Evolutionary conservation across 2,888 invertebrate genomes (phyloP).

Genomic region (Odontothrips loti): DNA sequence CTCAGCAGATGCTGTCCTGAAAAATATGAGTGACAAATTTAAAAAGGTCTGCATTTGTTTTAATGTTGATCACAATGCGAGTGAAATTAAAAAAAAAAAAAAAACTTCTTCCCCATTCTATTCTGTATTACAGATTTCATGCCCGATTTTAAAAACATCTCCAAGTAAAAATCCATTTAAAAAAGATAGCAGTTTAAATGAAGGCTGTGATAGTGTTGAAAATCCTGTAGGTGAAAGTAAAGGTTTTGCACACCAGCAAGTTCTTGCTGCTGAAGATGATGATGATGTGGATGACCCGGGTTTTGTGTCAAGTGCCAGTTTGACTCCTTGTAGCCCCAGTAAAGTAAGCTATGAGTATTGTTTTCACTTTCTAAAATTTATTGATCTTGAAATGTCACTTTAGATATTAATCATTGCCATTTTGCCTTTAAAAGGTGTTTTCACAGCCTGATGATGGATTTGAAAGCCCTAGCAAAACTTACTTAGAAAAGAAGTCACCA

Average conservation of each 20-base stretch:
- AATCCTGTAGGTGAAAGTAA: not conserved
- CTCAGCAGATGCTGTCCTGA: not conserved
- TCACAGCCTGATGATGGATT: conserved; percentile 33
- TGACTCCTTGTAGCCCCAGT: conserved; percentile 2
- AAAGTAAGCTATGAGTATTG: not conserved
- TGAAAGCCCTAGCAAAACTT: conserved; percentile 28
- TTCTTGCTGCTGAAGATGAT: not conserved
- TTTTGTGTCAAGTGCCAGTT: not conserved
- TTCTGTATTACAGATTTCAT: conserved; percentile 40
- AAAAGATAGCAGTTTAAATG: not conserved
- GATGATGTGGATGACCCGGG: conserved; percentile 5
- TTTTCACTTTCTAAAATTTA: not conserved
- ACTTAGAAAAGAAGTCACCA: not conserved
- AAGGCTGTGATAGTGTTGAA: not conserved
- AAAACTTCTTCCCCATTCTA: no score
- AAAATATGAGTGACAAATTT: not conserved
- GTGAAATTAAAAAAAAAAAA: not conserved
- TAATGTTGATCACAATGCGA: not conserved
- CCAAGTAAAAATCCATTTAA: conserved; percentile 7
- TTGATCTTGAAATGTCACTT: not conserved
- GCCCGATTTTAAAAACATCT: not conserved
- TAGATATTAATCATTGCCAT: not conserved
- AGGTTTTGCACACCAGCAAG: not conserved
- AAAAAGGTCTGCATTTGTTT: not conserved
- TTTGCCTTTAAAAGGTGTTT: not conserved